Conservation (phyloP, 2,113 vertebrate genomes). For the Emydura subglobosa region DNA sequence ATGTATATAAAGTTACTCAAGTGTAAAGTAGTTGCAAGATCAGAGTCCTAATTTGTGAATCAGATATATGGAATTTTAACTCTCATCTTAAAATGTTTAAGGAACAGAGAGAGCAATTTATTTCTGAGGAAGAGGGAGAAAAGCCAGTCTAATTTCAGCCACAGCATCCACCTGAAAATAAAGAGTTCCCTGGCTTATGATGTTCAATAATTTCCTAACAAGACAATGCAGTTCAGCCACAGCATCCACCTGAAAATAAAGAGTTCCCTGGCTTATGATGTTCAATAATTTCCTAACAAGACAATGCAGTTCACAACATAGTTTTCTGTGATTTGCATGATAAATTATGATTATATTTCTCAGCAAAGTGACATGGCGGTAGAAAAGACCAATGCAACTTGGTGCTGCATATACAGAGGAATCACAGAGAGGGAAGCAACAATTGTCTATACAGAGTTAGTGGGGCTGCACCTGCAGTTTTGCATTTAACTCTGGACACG, state of each 20-base stretch:
- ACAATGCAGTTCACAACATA: neutral
- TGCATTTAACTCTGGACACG: neutral
- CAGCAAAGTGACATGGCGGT: neutral
- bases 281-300: neutral
- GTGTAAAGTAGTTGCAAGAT: neutral
- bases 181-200: neutral
- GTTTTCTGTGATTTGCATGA: neutral
- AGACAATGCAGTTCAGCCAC: neutral
- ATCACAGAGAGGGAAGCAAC: neutral
- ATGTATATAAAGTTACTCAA: neutral
- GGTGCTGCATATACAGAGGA: neutral
- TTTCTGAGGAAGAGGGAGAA: neutral
- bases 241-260: neutral
- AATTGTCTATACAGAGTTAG: neutral
- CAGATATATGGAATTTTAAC: neutral
- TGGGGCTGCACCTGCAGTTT: neutral
- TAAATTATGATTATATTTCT: neutral
- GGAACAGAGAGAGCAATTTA: neutral
- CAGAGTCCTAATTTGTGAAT: neutral
- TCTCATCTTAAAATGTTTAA: neutral
- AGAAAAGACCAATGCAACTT: neutral
- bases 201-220: neutral
- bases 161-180: neutral
- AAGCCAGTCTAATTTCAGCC: neutral
- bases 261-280: neutral